Evolutionary conservation across 2,888 invertebrate genomes (phyloP), one percentile per base, ranked within the genome.

Genomic region (Drosophila emarginata): DNA sequence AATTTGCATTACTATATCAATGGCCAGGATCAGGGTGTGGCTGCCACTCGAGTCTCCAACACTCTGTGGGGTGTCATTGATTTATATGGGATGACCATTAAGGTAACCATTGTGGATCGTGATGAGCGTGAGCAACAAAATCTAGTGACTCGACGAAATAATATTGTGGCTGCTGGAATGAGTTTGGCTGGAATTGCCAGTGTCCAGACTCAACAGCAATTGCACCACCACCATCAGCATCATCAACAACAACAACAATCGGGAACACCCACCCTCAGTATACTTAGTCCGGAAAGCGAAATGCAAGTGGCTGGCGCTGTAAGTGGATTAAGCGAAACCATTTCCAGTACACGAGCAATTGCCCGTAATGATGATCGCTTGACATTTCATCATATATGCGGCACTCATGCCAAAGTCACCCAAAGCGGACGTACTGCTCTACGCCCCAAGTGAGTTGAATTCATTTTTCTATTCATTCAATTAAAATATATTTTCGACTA

Each of bases 31-130:
- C 98, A 98, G 91, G 98, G 98, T 0, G 94, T 98, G 15, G 98
- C 98, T 0, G 95, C 96, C 0, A 95, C 96, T 36, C 94, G 95
- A 83, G 96, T 97, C 0, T 96, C 96, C 0, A 92, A 94, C 32
- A 94, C 95, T 51, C 95, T 98, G 2, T 98, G 98, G 97, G 98
- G 97, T 4, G 98, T 98, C 28, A 96, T 98, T 39, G 98, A 98
- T 92, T 93, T 98, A 2, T 98, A 98, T 88, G 98, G 97, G 26
- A 97, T 97, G 97, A 97, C 97, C 21, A 97, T 97, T 18, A 96
- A 96, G 92, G 96, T 97, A 2, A 96, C 97, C 0, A 96, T 97
- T 76, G 96, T 97, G 0, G 97, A 97, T 92, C 93, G 96, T 1
- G 96, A 96, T 89, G 95, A 95, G 88, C 92, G 96, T 71, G 94